These are phyloP conservation scores for Drosophila busckii DNA, from an alignment of 1,140 invertebrate species.

Conservation along the genomic window DNA sequence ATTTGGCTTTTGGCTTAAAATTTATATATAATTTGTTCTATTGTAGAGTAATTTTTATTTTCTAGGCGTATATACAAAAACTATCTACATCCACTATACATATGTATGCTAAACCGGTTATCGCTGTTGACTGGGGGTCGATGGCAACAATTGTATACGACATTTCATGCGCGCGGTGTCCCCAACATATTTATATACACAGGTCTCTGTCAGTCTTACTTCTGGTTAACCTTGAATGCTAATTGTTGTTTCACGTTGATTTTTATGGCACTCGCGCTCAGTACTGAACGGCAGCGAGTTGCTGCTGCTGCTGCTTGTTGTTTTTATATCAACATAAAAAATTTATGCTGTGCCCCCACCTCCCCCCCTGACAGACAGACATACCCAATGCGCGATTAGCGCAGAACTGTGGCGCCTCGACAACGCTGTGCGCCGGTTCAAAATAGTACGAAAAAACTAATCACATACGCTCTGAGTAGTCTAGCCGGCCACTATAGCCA, in stretches of 20 bases:
- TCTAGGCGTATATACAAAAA: no score
- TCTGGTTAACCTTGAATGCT: conserved; percentile 75
- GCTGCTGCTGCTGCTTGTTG: conserved; percentile 12
- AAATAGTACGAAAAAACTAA: conserved; percentile 78
- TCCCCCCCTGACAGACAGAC: conserved; percentile 5
- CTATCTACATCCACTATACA: no score
- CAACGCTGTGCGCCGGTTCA: conserved; percentile 61
- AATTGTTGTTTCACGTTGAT: conserved; percentile 73
- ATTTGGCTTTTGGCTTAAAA: no score
- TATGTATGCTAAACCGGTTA: no score
- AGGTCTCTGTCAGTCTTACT: conserved; percentile 42
- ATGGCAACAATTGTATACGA: no score
- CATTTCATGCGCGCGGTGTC: no score
- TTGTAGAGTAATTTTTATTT: no score
- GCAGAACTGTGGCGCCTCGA: conserved; percentile 1
- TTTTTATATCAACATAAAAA: conserved; percentile 64
- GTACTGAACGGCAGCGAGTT: conserved; percentile 11
- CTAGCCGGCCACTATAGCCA: conserved; percentile 44
- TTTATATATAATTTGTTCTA: no score
- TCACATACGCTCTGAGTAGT: conserved; percentile 52
- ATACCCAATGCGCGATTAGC: no score
- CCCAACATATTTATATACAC: no score
- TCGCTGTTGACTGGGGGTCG: no score
- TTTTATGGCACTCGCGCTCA: conserved; percentile 60
- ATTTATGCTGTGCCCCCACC: conserved; percentile 46